These are phyloP conservation scores for Dolichallabes microphthalmus DNA, from an alignment of 2,113 vertebrate species.

Conservation along the genomic window DNA sequence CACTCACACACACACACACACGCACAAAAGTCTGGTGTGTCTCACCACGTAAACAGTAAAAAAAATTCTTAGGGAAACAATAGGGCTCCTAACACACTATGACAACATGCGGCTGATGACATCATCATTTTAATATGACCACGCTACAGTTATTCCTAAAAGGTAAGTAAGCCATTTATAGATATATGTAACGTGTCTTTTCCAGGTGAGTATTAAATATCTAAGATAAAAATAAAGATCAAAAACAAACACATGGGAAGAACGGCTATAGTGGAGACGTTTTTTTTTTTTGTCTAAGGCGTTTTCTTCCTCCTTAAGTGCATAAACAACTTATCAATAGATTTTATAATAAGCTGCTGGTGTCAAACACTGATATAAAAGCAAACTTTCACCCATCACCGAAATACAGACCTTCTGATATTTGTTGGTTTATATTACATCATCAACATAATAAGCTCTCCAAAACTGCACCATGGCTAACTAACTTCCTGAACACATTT, in stretches of 20 bases:
- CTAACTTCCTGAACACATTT: neutral
- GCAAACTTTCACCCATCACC: neutral
- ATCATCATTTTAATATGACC: neutral
- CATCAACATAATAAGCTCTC: neutral
- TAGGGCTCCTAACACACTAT: too few species aligned
- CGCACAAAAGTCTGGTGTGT: neutral
- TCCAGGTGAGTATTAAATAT: conserved; percentile 16
- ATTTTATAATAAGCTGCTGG: neutral
- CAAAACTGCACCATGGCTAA: neutral
- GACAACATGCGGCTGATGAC: too few species aligned
- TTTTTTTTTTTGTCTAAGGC: neutral
- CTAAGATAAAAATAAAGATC: conserved; percentile 17
- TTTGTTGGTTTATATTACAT: neutral
- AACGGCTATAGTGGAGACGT: neutral
- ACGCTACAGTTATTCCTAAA: neutral
- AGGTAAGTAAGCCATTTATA: conserved; percentile 39
- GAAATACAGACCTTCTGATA: neutral
- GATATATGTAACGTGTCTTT: neutral
- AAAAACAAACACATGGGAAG: neutral
- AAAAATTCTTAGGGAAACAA: too few species aligned
- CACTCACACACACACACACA: neutral
- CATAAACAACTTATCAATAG: neutral
- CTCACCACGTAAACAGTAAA: neutral
- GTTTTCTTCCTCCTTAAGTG: too few species aligned
- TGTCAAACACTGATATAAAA: neutral